A percentile compares a stretch with the other conserved stretches of the same genome.
These are phyloP conservation scores for Ceratina calcarata DNA, from an alignment of 1,140 invertebrate species.

Conservation along the genomic window DNA sequence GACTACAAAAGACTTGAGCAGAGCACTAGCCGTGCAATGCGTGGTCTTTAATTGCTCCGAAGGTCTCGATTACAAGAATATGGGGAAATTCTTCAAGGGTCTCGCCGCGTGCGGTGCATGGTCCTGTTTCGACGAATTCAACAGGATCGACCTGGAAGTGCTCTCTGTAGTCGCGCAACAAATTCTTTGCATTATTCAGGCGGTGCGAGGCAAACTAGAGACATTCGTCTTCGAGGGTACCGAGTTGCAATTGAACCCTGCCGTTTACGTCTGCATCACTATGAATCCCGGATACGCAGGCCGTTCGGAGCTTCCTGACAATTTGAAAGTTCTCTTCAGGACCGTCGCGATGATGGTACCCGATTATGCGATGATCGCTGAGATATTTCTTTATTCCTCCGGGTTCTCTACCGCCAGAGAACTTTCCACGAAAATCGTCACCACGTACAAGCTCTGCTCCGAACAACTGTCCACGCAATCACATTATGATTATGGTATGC, in stretches of 20 bases:
- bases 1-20: constrained; percentile 93
- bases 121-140: constrained; percentile 98
- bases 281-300: constrained; percentile 97
- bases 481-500: constrained; percentile 96
- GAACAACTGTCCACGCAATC: constrained; percentile 93
- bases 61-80: constrained; percentile 95
- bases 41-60: constrained; percentile 97
- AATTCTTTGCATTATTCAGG: constrained; percentile 90
- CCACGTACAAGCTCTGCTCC: constrained; percentile 93
- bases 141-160: constrained; percentile 95
- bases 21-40: constrained; percentile 94
- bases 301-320: constrained; percentile 92
- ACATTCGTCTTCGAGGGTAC: constrained; percentile 93
- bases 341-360: constrained; percentile 98
- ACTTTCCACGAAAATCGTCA: constrained; percentile 93
- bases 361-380: constrained; percentile 94
- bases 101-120: constrained; percentile 93
- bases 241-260: constrained; percentile 88
- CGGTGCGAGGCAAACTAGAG: constrained; percentile 86
- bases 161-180: constrained; percentile 92
- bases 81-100: constrained; percentile 95
- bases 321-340: constrained; percentile 94
- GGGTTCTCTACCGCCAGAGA: constrained; percentile 91
- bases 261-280: constrained; percentile 94
- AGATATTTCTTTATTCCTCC: constrained; percentile 94